phyloP scores from a whole-genome alignment of 1,140 invertebrate genomes.

The Polypedilum vanderplanki region DNA sequence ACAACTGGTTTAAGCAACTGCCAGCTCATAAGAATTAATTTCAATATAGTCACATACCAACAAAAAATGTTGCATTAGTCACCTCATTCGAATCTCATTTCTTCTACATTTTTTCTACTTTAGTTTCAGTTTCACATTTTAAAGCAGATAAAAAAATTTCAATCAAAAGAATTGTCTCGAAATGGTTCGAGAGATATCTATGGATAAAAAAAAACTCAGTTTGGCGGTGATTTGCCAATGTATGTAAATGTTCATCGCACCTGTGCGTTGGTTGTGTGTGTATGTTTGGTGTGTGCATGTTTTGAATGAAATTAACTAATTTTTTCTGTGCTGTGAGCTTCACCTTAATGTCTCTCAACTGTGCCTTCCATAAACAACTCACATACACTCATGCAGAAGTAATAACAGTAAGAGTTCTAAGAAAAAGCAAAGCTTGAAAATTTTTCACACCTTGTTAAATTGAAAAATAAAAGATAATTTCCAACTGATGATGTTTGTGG shows the following conservation, averaged over 20 bases:
- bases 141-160: too few species aligned
- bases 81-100: too few species aligned
- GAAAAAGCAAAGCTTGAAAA: not conserved
- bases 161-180: too few species aligned
- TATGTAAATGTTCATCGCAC: constrained; percentile 4
- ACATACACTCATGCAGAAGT: not conserved
- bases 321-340: not conserved
- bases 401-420: not conserved
- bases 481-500: not conserved
- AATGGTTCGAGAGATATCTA: too few species aligned
- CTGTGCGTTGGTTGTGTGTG: constrained; percentile 2
- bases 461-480: not conserved
- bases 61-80: too few species aligned
- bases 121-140: too few species aligned
- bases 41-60: too few species aligned
- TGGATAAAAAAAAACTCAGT: not conserved
- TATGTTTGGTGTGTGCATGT: not conserved
- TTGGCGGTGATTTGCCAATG: constrained; percentile 14
- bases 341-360: not conserved
- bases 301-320: constrained; percentile 20
- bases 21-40: too few species aligned
- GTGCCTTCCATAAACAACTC: not conserved
- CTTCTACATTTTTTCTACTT: too few species aligned
- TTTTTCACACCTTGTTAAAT: not conserved
- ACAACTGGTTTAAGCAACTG: too few species aligned